phyloP scores from a whole-genome alignment of 1,140 invertebrate species.

The Hirudo medicinalis region DNA sequence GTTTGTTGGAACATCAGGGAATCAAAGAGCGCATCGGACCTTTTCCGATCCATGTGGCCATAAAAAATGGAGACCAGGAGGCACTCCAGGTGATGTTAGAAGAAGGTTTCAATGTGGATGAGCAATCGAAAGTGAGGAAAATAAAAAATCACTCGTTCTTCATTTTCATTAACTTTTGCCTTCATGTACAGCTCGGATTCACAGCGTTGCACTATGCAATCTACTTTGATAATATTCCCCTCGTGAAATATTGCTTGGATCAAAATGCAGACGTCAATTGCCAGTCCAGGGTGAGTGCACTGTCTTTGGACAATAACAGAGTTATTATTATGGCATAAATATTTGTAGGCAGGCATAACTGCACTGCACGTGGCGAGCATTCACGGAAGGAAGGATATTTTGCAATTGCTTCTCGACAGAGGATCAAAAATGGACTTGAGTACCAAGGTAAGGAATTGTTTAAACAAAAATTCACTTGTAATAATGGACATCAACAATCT shows the following conservation, averaged over 20 bases:
- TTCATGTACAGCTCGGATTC: background rate
- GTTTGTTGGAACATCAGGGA: background rate
- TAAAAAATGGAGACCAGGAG: constrained; percentile 10
- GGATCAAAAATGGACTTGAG: background rate
- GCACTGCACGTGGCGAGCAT: constrained; percentile 5
- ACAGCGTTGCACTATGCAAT: background rate
- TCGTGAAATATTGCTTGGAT: background rate
- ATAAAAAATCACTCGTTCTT: background rate
- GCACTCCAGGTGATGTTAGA: background rate
- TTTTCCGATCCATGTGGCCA: background rate
- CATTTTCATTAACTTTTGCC: background rate
- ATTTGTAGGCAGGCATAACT: background rate
- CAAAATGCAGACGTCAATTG: background rate
- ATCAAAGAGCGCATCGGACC: background rate
- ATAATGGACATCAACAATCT: background rate
- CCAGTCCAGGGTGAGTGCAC: background rate
- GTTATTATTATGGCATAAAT: no score
- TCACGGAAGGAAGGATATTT: background rate
- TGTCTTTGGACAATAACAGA: background rate
- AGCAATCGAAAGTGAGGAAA: background rate
- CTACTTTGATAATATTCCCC: background rate
- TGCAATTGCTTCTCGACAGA: background rate
- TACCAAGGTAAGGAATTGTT: background rate
- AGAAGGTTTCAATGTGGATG: constrained; percentile 1
- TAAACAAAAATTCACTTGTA: background rate